Percentiles rank a stretch among this genome's conserved stretches.
These are phyloP conservation scores for Bursaphelenchus mucronatus DNA, from an alignment of 1,140 invertebrate species.

Conservation along the genomic window DNA sequence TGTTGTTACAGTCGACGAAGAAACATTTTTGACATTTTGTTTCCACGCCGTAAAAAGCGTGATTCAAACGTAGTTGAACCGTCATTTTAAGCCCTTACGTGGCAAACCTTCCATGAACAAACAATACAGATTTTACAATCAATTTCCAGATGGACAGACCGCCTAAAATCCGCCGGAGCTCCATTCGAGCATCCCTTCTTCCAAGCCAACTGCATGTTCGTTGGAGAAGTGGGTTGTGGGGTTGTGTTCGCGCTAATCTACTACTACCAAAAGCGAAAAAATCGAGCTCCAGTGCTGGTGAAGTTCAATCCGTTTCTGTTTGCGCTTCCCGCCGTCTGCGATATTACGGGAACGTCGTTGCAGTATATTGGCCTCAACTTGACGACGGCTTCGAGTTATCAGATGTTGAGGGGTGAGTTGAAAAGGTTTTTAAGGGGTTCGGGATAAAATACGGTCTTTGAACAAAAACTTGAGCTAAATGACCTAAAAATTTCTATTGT, in stretches of 20 bases:
- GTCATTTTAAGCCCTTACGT: too few species aligned
- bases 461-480: too few species aligned
- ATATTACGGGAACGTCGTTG: constrained; percentile 54
- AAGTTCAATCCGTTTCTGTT: constrained; percentile 70
- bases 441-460: too few species aligned
- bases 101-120: too few species aligned
- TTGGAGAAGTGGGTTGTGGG: constrained; percentile 58
- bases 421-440: background rate
- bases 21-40: too few species aligned
- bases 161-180: constrained; percentile 48
- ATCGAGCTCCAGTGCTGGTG: constrained; percentile 48
- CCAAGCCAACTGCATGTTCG: constrained; percentile 55
- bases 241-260: constrained; percentile 53
- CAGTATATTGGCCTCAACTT: constrained; percentile 79
- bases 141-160: constrained; percentile 47
- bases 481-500: too few species aligned
- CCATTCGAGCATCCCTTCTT: constrained; percentile 58
- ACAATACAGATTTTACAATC: background rate
- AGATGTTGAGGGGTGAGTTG: constrained; percentile 80
- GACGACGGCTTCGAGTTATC: constrained; percentile 88
- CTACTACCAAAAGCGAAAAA: constrained; percentile 23
- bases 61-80: too few species aligned
- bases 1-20: too few species aligned
- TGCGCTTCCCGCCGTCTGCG: constrained; percentile 65
- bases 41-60: too few species aligned